Evolutionary conservation across 2,888 invertebrate species (phyloP).

Genomic region (Phalangium opilio): DNA sequence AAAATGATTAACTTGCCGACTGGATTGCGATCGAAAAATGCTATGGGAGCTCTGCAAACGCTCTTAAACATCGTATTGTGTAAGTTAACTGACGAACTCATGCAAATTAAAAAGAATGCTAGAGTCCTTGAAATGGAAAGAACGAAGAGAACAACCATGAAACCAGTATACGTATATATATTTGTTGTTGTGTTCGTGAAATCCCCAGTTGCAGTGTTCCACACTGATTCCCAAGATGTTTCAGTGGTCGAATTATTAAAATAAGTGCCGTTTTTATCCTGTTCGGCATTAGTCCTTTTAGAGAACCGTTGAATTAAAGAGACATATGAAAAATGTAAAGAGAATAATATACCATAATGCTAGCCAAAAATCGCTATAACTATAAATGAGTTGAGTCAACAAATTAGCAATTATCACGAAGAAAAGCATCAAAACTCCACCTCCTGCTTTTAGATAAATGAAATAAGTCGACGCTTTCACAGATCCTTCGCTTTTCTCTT

Average conservation of each 20-base stretch:
- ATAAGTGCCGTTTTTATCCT: conserved; percentile 2
- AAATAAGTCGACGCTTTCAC: conserved; percentile 25
- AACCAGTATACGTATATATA: conserved; percentile 11
- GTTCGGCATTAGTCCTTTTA: conserved; percentile 12
- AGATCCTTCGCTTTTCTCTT: not conserved
- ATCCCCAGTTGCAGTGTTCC: too few species aligned
- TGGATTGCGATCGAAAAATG: conserved; percentile 37
- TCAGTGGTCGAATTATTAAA: not conserved
- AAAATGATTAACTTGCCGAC: conserved; percentile 27
- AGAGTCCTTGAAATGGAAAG: conserved; percentile 17
- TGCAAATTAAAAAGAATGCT: conserved; percentile 21
- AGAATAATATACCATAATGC: conserved; percentile 18
- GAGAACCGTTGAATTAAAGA: too few species aligned
- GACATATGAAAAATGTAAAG: too few species aligned
- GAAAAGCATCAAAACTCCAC: conserved; percentile 24
- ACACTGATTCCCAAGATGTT: too few species aligned
- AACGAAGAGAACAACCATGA: conserved; percentile 14
- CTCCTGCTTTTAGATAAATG: conserved; percentile 32
- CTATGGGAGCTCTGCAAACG: conserved; percentile 31
- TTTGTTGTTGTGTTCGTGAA: conserved; percentile 1
- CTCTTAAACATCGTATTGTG: conserved; percentile 25
- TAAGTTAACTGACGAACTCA: conserved; percentile 18
- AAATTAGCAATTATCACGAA: conserved; percentile 29
- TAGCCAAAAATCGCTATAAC: conserved; percentile 20
- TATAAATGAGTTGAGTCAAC: conserved; percentile 27